Conservation (phyloP, 1,140 invertebrate species). For the Drosophila lini region DNA sequence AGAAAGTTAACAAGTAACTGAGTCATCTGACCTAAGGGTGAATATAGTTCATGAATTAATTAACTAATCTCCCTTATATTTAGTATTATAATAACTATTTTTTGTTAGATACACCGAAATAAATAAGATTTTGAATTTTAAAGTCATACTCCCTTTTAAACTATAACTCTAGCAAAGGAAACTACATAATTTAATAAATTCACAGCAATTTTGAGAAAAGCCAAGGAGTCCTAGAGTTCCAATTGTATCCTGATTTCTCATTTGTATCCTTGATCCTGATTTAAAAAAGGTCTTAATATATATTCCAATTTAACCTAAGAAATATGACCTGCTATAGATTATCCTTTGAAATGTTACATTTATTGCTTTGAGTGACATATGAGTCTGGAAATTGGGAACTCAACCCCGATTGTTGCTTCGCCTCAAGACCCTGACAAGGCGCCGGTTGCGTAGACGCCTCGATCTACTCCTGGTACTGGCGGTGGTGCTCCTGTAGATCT, state of each 20-base stretch:
- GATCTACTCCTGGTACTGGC: not conserved
- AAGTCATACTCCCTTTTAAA: not conserved
- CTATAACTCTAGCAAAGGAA: not conserved
- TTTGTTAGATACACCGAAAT: not conserved
- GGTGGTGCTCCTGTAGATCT: not conserved
- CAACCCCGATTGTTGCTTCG: conserved; percentile 11
- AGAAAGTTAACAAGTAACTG: conserved; percentile 1
- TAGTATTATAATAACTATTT: not conserved
- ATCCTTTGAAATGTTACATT: not conserved
- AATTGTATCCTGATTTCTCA: not conserved
- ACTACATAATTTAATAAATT: no score
- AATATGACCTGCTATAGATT: no score
- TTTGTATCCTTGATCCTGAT: not conserved
- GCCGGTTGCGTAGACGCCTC: not conserved
- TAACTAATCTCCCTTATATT: not conserved
- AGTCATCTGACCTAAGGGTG: not conserved
- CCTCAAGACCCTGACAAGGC: not conserved
- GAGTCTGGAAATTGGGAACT: not conserved
- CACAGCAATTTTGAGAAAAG: not conserved
- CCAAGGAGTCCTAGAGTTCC: not conserved
- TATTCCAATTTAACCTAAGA: no score
- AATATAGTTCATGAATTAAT: not conserved
- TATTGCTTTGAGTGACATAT: conserved; percentile 10
- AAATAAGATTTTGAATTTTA: not conserved
- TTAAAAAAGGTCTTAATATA: no score